These are phyloP conservation scores for Sardina pilchardus DNA, from an alignment of 2,113 vertebrate species.

Conservation along the genomic window DNA sequence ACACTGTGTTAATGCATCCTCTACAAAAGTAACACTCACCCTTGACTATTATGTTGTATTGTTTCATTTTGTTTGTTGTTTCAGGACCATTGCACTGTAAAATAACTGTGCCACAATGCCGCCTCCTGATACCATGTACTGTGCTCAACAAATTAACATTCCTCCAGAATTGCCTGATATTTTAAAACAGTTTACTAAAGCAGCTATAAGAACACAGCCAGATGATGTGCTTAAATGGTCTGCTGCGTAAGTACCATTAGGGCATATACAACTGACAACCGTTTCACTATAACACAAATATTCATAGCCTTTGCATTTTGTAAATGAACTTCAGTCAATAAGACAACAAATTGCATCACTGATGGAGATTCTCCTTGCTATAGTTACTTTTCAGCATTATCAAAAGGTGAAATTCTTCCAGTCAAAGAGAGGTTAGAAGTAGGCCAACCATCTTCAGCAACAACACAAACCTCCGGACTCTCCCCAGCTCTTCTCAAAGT, in stretches of 20 bases:
- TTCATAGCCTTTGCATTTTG: background rate
- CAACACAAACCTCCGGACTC: conserved; percentile 64
- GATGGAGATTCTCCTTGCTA: background rate
- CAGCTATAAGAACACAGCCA: conserved; percentile 89
- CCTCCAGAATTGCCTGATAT: conserved; percentile 84
- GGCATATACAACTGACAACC: background rate
- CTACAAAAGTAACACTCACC: too few species aligned
- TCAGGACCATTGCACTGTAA: background rate
- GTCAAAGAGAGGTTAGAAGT: conserved; percentile 83
- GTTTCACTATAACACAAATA: background rate
- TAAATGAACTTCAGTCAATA: background rate
- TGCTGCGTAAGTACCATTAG: conserved; percentile 76
- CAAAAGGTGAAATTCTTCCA: conserved; percentile 80
- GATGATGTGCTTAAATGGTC: conserved; percentile 85
- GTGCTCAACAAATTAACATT: conserved; percentile 89
- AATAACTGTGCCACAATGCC: conserved; percentile 72
- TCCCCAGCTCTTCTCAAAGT: conserved; percentile 84
- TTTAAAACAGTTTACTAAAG: conserved; percentile 92
- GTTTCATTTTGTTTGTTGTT: background rate
- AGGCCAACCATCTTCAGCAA: conserved; percentile 64
- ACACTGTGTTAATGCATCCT: too few species aligned
- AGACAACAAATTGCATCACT: background rate
- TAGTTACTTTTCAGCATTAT: conserved; percentile 87
- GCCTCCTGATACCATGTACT: conserved; percentile 83
- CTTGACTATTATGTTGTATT: background rate